phyloP scores from a whole-genome alignment of 2,113 vertebrate genomes.

The Heloderma charlesbogerti region DNA sequence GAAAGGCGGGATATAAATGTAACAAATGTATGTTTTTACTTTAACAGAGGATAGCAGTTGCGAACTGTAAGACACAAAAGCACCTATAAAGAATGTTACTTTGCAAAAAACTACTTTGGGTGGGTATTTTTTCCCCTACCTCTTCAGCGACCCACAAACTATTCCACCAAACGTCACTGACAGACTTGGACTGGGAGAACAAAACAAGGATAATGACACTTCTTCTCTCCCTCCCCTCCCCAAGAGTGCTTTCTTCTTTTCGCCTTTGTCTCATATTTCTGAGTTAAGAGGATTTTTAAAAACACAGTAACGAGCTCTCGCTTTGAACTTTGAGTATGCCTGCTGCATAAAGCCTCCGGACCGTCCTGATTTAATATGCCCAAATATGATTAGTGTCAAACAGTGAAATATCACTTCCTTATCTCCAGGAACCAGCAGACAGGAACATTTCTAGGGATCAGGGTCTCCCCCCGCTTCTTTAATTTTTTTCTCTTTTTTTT shows the following conservation, averaged over 20 bases:
- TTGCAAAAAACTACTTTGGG: not conserved
- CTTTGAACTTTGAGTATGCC: constrained; percentile 88
- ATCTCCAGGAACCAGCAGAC: constrained; percentile 84
- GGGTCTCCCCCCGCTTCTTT: constrained; percentile 14
- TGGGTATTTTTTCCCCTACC: rapidly evolving
- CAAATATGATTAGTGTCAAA: constrained; percentile 86
- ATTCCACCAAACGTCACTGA: constrained; percentile 32
- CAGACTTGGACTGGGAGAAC: constrained; percentile 53
- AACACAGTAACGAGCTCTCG: constrained; percentile 74
- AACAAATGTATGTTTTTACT: not conserved
- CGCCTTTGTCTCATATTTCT: constrained; percentile 71
- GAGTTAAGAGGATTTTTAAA: constrained; percentile 83
- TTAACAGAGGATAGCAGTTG: not conserved
- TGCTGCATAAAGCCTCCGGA: constrained; percentile 73
- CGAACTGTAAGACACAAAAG: constrained; percentile 19
- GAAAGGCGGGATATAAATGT: too few relatives aligned
- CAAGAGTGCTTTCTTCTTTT: constrained; percentile 25
- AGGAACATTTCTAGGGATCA: constrained; percentile 76
- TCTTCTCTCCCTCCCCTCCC: constrained; percentile 51
- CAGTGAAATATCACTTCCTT: constrained; percentile 85
- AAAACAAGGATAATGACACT: constrained; percentile 49
- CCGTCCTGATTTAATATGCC: constrained; percentile 79
- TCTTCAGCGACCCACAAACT: constrained; percentile 8
- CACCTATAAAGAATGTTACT: not conserved
- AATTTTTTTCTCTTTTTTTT: constrained; percentile 63